These are phyloP conservation scores for Neodiprion fabricii DNA, from an alignment of 1,140 invertebrate genomes.

Conservation along the genomic window DNA sequence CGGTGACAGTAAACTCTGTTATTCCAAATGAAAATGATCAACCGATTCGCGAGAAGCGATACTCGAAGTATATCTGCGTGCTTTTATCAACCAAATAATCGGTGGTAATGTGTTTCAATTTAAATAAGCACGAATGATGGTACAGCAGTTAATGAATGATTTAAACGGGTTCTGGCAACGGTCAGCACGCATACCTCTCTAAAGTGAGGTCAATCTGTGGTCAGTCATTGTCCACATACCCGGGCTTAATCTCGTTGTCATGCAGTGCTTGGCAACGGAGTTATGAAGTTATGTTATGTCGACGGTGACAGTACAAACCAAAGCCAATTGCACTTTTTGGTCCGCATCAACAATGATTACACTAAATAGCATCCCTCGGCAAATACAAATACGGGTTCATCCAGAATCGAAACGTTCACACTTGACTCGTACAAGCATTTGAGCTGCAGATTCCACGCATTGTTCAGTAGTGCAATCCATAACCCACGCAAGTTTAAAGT, in stretches of 20 bases:
- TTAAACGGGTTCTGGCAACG: conserved; percentile 23
- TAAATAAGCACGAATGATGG: conserved; percentile 36
- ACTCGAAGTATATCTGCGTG: conserved; percentile 3
- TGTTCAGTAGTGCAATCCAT: no score
- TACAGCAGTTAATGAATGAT: conserved; percentile 40
- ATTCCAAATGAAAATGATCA: neutral
- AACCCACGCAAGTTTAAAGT: neutral
- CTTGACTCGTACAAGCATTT: no score
- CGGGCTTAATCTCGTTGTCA: conserved; percentile 31
- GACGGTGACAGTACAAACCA: neutral
- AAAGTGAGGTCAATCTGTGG: conserved; percentile 46
- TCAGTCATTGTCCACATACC: conserved; percentile 28
- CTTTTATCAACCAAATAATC: conserved; percentile 35
- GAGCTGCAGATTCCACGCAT: no score
- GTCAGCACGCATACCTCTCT: conserved; percentile 39
- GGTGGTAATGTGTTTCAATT: conserved; percentile 42
- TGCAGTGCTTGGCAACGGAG: neutral
- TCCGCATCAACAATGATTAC: neutral
- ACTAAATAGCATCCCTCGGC: no score
- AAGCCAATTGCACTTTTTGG: neutral
- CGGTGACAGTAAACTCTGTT: neutral
- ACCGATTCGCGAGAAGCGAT: neutral
- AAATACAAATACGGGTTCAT: no score
- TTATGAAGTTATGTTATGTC: neutral
- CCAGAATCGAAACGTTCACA: no score